Evolutionary conservation across 2,888 invertebrate species (phyloP).

Genomic region (Apamea monoglypha): DNA sequence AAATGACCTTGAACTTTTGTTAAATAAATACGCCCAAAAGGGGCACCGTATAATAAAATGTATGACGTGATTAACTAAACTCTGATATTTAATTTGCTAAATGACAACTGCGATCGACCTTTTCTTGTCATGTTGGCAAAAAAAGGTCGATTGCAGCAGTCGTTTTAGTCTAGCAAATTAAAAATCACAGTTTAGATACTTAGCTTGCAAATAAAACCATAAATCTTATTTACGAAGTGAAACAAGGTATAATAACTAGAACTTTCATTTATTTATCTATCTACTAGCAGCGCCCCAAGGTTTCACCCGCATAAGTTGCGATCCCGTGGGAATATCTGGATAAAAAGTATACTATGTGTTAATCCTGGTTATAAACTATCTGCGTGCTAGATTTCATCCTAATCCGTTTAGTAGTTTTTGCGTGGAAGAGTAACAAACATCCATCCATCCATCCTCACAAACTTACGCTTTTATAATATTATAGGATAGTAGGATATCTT

Average conservation of each 20-base stretch:
- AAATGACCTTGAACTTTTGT: conserved; percentile 62
- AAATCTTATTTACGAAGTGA: not conserved
- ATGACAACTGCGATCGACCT: not conserved
- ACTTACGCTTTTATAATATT: too few relatives aligned
- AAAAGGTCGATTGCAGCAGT: not conserved
- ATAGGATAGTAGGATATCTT: too few relatives aligned
- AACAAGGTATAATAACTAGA: not conserved
- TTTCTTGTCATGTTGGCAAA: not conserved
- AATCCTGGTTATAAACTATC: too few relatives aligned
- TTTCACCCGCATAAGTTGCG: too few relatives aligned
- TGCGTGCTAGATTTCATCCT: too few relatives aligned
- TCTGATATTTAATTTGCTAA: not conserved
- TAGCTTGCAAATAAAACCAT: not conserved
- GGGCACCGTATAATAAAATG: conserved; percentile 39
- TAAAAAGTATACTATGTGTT: too few relatives aligned
- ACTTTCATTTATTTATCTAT: not conserved
- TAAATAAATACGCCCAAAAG: conserved; percentile 36
- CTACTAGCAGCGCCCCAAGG: too few relatives aligned
- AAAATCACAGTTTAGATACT: not conserved
- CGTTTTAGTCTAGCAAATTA: not conserved
- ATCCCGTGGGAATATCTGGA: too few relatives aligned
- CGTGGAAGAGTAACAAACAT: too few relatives aligned
- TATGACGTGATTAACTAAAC: not conserved
- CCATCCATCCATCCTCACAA: too few relatives aligned
- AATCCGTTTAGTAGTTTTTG: too few relatives aligned